Evolutionary conservation across 2,797 vertebrate genomes (phyloP).

Genomic region (Falco concolor): DNA sequence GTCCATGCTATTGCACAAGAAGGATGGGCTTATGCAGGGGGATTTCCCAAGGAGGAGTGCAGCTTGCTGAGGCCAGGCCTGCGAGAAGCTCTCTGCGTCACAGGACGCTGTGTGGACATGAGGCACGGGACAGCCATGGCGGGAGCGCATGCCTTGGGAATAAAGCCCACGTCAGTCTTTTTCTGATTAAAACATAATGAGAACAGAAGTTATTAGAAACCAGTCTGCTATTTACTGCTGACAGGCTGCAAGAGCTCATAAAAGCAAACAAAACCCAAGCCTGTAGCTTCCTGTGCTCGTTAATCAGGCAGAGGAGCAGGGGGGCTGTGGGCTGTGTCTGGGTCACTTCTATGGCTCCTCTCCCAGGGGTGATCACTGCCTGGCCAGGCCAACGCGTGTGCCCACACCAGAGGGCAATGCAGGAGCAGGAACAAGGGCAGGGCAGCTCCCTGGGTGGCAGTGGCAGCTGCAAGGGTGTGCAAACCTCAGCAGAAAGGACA

Average conservation of each 20-base stretch:
- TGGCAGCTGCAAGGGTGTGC: neutral
- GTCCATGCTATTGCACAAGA: neutral
- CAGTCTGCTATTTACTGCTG: neutral
- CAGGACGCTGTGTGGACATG: neutral
- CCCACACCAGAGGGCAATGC: neutral
- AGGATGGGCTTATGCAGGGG: rapidly evolving
- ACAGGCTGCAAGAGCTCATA: neutral
- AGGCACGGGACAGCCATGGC: rapidly evolving
- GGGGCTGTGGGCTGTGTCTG: rapidly evolving
- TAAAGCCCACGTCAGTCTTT: neutral
- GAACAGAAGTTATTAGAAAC: neutral
- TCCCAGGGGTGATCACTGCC: rapidly evolving
- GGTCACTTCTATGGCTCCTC: rapidly evolving
- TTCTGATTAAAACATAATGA: neutral
- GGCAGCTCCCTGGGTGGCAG: neutral
- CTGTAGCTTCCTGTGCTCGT: neutral
- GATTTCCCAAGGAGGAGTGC: neutral
- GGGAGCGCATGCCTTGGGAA: neutral
- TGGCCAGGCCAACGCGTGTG: rapidly evolving
- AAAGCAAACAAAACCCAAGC: neutral
- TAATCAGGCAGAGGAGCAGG: neutral
- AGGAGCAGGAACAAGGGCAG: neutral
- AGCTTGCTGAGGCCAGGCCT: neutral
- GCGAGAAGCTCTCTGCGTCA: neutral
- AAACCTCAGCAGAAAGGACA: too few species aligned